Conservation (phyloP, 2,113 vertebrate genomes). For the Buteo buteo region DNA sequence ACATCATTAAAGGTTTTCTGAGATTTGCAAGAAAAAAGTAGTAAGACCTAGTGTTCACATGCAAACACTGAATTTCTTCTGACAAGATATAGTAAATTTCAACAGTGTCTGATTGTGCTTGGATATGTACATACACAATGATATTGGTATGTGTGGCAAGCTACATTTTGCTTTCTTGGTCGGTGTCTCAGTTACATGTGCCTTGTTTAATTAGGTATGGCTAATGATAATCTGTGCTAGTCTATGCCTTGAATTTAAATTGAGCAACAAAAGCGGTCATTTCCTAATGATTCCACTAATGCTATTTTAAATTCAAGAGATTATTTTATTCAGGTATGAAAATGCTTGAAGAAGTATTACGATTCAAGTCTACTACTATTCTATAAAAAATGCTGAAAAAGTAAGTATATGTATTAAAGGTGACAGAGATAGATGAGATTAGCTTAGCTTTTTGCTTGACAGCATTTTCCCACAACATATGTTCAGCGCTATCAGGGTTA, state of each 20-base stretch:
- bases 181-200: slow-evolving; percentile 15
- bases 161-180: not conserved
- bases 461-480: slow-evolving; percentile 73
- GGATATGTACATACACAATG: fast-evolving
- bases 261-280: not conserved
- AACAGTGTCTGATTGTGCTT: not conserved
- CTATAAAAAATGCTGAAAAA: not conserved
- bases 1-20: not conserved
- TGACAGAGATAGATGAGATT: slow-evolving; percentile 72
- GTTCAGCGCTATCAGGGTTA: slow-evolving; percentile 68
- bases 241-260: slow-evolving; percentile 57
- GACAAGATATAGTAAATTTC: not conserved
- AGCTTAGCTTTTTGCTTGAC: slow-evolving; percentile 65
- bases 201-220: slow-evolving; percentile 55
- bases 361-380: slow-evolving; percentile 17
- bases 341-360: slow-evolving; percentile 30
- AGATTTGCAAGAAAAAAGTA: not conserved
- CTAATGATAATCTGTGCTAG: slow-evolving; percentile 52
- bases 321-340: slow-evolving; percentile 32
- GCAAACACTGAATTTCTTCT: not conserved
- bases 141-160: not conserved
- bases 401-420: slow-evolving; percentile 45
- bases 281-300: slow-evolving; percentile 18
- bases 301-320: slow-evolving; percentile 31
- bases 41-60: not conserved